These are phyloP conservation scores for Actinia equina DNA, from an alignment of 64 coral and sea anemone species.

Conservation along the genomic window DNA sequence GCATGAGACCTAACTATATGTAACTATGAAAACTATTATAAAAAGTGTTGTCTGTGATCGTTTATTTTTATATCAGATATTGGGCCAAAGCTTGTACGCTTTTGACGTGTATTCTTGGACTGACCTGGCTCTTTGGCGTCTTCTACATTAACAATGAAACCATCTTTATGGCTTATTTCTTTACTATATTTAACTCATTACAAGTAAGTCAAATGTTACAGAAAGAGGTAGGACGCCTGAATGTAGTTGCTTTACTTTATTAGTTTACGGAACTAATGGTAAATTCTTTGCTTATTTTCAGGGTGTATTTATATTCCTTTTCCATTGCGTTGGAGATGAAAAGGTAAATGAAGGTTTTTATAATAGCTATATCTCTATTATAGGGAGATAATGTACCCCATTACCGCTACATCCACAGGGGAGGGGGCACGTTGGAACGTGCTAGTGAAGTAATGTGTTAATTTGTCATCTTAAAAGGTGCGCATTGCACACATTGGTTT, in stretches of 20 bases:
- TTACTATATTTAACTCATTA: slow-evolving; percentile 70
- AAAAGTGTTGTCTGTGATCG: too few relatives aligned
- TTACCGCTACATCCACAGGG: too few relatives aligned
- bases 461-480: too few relatives aligned
- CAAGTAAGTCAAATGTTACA: slow-evolving; percentile 47
- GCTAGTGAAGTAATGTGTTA: too few relatives aligned
- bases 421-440: too few relatives aligned
- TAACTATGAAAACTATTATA: too few relatives aligned
- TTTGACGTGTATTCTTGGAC: slow-evolving; percentile 78
- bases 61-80: slow-evolving; percentile 33
- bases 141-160: slow-evolving; percentile 76
- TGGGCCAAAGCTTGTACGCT: slow-evolving; percentile 73
- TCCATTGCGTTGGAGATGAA: slow-evolving; percentile 28
- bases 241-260: too few relatives aligned
- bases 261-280: too few relatives aligned
- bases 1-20: too few relatives aligned
- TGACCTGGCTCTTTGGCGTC: slow-evolving; percentile 78
- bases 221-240: not conserved
- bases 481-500: too few relatives aligned
- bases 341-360: not conserved
- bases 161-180: slow-evolving; percentile 77
- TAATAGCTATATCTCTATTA: too few relatives aligned
- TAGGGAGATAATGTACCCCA: too few relatives aligned
- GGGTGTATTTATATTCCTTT: slow-evolving; percentile 23
- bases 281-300: not conserved